These are phyloP conservation scores for Papilio demoleus DNA, from an alignment of 2,888 invertebrate species.

Conservation along the genomic window DNA sequence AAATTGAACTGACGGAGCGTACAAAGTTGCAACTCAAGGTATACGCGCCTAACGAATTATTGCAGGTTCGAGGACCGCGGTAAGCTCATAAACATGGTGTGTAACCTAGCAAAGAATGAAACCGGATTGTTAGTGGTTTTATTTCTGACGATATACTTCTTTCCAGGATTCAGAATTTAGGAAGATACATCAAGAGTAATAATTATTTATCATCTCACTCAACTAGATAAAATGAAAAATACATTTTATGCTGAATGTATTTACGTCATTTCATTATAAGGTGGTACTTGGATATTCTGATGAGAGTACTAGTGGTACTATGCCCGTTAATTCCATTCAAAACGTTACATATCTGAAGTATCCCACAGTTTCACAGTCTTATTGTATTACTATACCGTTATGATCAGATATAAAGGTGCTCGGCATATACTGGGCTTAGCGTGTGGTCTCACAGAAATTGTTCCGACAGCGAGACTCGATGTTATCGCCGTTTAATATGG, in stretches of 20 bases:
- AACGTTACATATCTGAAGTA: conserved; percentile 7
- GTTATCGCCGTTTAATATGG: conserved; percentile 67
- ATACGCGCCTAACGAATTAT: conserved; percentile 1
- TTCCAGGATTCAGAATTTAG: neutral
- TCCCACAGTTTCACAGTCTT: conserved; percentile 9
- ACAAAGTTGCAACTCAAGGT: neutral
- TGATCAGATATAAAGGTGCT: conserved; percentile 46
- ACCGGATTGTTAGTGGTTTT: neutral
- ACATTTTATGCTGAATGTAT: too few relatives aligned
- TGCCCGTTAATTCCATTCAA: neutral
- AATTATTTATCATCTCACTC: too few relatives aligned
- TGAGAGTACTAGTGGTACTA: neutral
- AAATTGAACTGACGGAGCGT: neutral
- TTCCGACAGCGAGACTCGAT: conserved; percentile 66
- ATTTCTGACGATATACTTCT: neutral
- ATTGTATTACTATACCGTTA: conserved; percentile 42
- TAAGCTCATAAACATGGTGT: neutral
- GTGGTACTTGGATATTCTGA: neutral
- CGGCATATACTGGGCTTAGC: conserved; percentile 55
- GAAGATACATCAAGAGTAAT: neutral
- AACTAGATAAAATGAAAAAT: too few relatives aligned
- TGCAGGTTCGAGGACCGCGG: conserved; percentile 9
- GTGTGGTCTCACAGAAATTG: conserved; percentile 71
- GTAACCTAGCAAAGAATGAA: neutral
- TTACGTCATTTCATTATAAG: neutral